These are phyloP conservation scores for Stegodyphus dumicola DNA, from an alignment of 1,140 invertebrate species.

Conservation along the genomic window DNA sequence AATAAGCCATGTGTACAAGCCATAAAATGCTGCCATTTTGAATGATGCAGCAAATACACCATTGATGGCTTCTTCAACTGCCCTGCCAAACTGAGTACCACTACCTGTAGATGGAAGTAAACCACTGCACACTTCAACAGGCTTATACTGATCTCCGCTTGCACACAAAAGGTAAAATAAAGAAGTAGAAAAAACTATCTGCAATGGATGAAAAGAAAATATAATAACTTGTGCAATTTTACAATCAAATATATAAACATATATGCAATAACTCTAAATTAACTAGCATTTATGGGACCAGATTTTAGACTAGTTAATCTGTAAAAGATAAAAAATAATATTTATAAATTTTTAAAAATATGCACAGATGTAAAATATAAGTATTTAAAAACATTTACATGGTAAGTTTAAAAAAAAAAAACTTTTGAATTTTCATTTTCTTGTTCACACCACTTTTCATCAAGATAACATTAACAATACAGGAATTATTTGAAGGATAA, in stretches of 20 bases:
- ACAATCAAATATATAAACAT: not conserved
- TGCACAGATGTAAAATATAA: no score
- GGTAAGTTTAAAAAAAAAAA: no score
- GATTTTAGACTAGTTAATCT: no score
- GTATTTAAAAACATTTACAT: no score
- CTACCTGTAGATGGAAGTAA: constrained; percentile 77
- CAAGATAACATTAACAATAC: no score
- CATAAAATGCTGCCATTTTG: constrained; percentile 97
- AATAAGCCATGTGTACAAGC: constrained; percentile 97
- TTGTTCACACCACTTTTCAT: no score
- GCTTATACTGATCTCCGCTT: constrained; percentile 90
- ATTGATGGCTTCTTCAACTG: constrained; percentile 77
- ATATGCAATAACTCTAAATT: not conserved
- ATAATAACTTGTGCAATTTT: not conserved
- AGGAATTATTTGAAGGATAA: no score
- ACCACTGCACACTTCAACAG: constrained; percentile 83
- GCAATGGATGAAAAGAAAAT: constrained; percentile 62
- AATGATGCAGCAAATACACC: constrained; percentile 93
- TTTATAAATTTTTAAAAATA: not conserved
- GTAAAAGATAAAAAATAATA: no score
- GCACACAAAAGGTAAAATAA: constrained; percentile 94
- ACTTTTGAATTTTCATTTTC: no score
- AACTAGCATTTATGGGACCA: no score
- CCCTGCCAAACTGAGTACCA: constrained; percentile 77
- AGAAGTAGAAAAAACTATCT: constrained; percentile 96